Evolutionary conservation across 2,113 vertebrate species (phyloP).

Genomic region (Lampris incognitus): DNA sequence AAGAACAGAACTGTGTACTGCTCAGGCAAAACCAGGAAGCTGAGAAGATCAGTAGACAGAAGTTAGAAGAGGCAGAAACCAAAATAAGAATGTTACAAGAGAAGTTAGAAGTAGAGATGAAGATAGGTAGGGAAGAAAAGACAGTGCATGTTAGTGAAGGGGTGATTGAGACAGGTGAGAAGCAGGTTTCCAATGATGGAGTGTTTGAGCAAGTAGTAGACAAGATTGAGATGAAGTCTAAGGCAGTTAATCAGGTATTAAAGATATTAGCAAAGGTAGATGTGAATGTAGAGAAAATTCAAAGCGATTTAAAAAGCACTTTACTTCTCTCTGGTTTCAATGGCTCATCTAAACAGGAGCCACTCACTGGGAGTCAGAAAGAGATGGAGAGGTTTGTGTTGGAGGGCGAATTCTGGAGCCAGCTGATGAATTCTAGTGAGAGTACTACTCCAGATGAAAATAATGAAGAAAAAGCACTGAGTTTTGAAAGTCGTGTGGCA

Average conservation of each 20-base stretch:
- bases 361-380: slow-evolving; percentile 41
- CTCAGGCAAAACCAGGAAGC: slow-evolving; percentile 61
- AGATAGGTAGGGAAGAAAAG: slow-evolving; percentile 28
- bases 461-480: slow-evolving; percentile 10
- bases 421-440: slow-evolving; percentile 58
- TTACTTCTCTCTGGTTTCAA: slow-evolving; percentile 54
- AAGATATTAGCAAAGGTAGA: slow-evolving; percentile 73
- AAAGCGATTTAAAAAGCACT: slow-evolving; percentile 66
- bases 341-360: slow-evolving; percentile 47
- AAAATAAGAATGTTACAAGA: slow-evolving; percentile 62
- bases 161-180: slow-evolving; percentile 45
- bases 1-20: slow-evolving; percentile 71
- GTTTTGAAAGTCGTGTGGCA: slow-evolving; percentile 48
- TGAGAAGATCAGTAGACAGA: slow-evolving; percentile 49
- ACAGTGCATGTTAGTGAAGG: slow-evolving; percentile 23
- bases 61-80: slow-evolving; percentile 66
- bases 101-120: slow-evolving; percentile 51
- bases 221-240: slow-evolving; percentile 73
- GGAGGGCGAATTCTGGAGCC: slow-evolving; percentile 79
- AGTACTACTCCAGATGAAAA: slow-evolving; percentile 33
- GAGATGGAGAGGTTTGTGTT: slow-evolving; percentile 60
- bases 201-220: slow-evolving; percentile 72
- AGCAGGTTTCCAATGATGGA: slow-evolving; percentile 62
- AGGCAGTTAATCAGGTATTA: slow-evolving; percentile 74
- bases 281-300: slow-evolving; percentile 56